Base-by-base conservation (phyloP, 2,113 vertebrate genomes). In the Nothobranchius kuhntae region DNA sequence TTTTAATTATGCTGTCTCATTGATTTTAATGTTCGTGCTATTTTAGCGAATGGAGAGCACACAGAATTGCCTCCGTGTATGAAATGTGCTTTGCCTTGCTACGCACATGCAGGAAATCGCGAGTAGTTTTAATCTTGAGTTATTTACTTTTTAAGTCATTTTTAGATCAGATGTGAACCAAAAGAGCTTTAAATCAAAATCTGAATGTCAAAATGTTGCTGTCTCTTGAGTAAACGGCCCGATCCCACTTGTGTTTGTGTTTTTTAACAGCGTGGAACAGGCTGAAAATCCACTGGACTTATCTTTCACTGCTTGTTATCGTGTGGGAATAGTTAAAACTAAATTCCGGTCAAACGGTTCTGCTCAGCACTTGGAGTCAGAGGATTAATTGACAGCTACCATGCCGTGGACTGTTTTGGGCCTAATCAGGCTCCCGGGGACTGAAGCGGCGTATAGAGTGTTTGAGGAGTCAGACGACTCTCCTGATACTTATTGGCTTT, bases 341-440 rank as follows among this genome's bases (percentile, higher is more conserved):
- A 61, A 83, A 77, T 61, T 75, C 55, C 73, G 72, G 71, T 75
- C 57, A 75, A 78, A 71, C 13, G 13, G 30, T 71, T 79, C 53
- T 55, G 45, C 53, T 66, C 42, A 45, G 3, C n/a, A 55, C 65
- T 66, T 30, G 14, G 35, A 67, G 53, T 57, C 11, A 62, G 78
- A 66, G 66, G 56, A 79, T 75, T 79, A 48, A 65, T 70, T 61
- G 68, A 72, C 59, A 67, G 70, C 44, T 24, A 24, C 52, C 71
- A 61, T 60, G 65, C 61, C 60, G 81, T 35, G 73, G 73, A 68
- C 65, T 80, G 73, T 76, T 77, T 78, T 84, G 40, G 73, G 48
- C 75, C 62, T 86, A 70, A 83, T 77, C 87, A 91, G 91, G 73
- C 82, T 84, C 76, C 60, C 68, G 30, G 80, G 85, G 81, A 82